Evolutionary conservation across 2,888 invertebrate genomes (phyloP).

Genomic region (Cistogaster globosa): DNA sequence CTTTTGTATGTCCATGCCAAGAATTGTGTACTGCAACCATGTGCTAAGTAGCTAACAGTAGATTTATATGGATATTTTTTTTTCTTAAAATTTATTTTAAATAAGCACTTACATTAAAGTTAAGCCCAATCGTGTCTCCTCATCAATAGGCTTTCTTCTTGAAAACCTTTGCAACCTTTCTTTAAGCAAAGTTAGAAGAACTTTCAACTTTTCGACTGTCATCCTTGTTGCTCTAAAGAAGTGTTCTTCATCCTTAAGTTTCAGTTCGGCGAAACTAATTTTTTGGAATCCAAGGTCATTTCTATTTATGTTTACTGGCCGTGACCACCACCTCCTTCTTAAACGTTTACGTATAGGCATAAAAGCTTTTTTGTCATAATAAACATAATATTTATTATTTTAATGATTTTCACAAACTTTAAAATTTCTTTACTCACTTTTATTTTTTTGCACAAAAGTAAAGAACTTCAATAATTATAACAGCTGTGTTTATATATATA

Average conservation of each 20-base stretch:
- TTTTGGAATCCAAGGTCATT: not conserved
- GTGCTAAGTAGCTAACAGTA: no score
- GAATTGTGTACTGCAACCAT: no score
- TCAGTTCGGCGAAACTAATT: not conserved
- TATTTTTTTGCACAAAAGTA: no score
- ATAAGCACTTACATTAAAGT: conserved; percentile 5
- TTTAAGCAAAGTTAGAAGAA: conserved; percentile 31
- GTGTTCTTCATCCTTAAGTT: conserved; percentile 44
- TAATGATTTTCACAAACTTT: conserved; percentile 3
- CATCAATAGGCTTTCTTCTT: not conserved
- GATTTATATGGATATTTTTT: no score
- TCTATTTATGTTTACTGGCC: no score
- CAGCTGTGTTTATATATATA: no score
- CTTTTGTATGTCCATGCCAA: no score
- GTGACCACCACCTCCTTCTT: no score
- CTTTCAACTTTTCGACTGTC: conserved; percentile 25
- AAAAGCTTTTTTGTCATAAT: not conserved
- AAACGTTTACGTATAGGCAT: no score
- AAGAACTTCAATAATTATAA: no score
- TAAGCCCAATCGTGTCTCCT: conserved; percentile 16
- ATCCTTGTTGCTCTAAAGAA: conserved; percentile 44
- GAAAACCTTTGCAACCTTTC: not conserved
- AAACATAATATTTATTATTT: conserved; percentile 28
- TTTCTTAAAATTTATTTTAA: not conserved
- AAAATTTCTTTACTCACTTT: no score